Evolutionary conservation across 2,113 vertebrate genomes (phyloP), one percentile per base, ranked within the genome.

Genomic region (Thymallus thymallus): DNA sequence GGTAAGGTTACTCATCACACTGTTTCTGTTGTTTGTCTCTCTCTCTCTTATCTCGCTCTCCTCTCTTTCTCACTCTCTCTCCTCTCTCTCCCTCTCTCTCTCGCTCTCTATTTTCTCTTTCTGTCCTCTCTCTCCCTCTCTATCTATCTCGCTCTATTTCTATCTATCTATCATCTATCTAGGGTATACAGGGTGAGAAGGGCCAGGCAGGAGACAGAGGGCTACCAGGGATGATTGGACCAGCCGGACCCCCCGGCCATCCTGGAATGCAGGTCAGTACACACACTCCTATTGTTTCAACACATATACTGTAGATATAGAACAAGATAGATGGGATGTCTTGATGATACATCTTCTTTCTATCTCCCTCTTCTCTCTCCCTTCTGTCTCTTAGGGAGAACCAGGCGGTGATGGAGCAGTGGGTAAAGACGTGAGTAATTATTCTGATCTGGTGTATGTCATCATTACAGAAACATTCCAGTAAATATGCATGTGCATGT

Each of bases 151-250:
- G 6, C 32, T 32, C 32, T 6, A 1, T 29, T 0, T 29, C 29
- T 29, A 3, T 29, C 6, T 32, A 5, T 32, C 32, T 32, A 4
- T 5, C 30, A 5, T 69, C 41, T 69, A 58, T n/a, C 6, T 65
- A 99, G 97, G 96, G 97, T 35, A 78, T 91, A 74, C 95, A 96
- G 85, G 97, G 97, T 20, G 97, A 98, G 35, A 91, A 95, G 12
- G 97, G 97, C 62, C 79, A 94, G 0, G 12, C 12, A 0, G 97
- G 97, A 45, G 97, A 98, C 72, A 92, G 96, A 79, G 97, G 97
- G 12, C 88, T 94, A 32, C 84, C 89, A 13, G 97, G 97, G 35
- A 91, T 97, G 81, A 91, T 82, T 1, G 97, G 96, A 5, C 76
- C 94, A 10, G 95, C 95, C 0, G 97, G 97, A 41, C 75, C 93